A percentile compares a stretch with the other conserved stretches of the same genome.
Evolutionary conservation across 2,888 invertebrate genomes (phyloP).

Genomic region (Apamea monoglypha): DNA sequence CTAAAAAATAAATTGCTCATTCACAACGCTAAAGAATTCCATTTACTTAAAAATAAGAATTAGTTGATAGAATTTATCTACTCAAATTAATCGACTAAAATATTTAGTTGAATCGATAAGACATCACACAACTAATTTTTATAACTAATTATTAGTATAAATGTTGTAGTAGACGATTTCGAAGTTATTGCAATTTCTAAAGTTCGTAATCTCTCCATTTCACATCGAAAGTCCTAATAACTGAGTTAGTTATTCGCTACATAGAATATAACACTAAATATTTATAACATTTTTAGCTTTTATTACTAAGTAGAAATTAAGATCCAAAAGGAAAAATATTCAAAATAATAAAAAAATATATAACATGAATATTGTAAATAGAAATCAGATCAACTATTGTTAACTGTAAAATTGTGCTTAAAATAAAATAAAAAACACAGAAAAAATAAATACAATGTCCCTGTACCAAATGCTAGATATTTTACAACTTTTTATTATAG

Average conservation of each 20-base stretch:
- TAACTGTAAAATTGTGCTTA: slow-evolving; percentile 32
- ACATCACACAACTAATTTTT: slow-evolving; percentile 42
- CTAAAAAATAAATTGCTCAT: slow-evolving; percentile 69
- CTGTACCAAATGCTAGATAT: slow-evolving; percentile 43
- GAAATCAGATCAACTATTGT: slow-evolving; percentile 21
- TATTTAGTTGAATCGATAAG: slow-evolving; percentile 36
- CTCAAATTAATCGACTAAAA: slow-evolving; percentile 43
- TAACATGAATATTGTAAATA: slow-evolving; percentile 15
- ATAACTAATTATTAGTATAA: slow-evolving; percentile 23
- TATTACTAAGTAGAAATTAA: slow-evolving; percentile 17
- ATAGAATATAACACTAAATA: slow-evolving; percentile 23
- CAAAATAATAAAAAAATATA: slow-evolving; percentile 6
- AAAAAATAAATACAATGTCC: slow-evolving; percentile 51
- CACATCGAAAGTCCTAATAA: slow-evolving; percentile 23
- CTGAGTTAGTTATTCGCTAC: slow-evolving; percentile 30
- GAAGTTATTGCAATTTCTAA: slow-evolving; percentile 26
- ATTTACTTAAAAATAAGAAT: slow-evolving; percentile 52
- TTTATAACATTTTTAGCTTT: slow-evolving; percentile 14
- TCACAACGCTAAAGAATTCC: slow-evolving; percentile 72
- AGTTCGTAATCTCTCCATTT: neutral
- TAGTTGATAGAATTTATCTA: slow-evolving; percentile 33
- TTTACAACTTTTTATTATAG: slow-evolving; percentile 18
- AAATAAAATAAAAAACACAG: slow-evolving; percentile 9
- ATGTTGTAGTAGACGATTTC: slow-evolving; percentile 17
- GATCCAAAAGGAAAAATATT: slow-evolving; percentile 18